Evolutionary conservation across 2,797 vertebrate species (phyloP).

Genomic region (Chiloscyllium punctatum): DNA sequence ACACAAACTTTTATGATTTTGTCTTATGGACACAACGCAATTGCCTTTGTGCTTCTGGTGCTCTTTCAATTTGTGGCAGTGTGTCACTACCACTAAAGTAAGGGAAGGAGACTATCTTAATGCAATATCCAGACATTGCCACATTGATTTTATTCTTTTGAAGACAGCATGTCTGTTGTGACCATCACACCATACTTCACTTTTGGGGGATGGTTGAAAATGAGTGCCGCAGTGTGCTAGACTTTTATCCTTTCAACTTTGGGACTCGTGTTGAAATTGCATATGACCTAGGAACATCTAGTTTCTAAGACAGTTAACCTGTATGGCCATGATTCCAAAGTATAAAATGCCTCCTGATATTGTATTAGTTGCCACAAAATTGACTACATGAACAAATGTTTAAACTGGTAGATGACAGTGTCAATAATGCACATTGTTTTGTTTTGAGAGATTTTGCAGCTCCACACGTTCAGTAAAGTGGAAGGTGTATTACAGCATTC

Average conservation of each 20-base stretch:
- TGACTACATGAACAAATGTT: neutral
- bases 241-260: neutral
- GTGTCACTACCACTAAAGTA: constrained; percentile 10
- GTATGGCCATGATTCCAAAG: neutral
- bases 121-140: constrained; percentile 21
- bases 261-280: neutral
- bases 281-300: neutral
- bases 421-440: neutral
- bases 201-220: neutral
- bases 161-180: constrained; percentile 8
- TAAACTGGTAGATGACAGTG: neutral
- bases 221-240: neutral
- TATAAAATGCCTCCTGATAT: neutral
- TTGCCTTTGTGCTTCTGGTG: neutral
- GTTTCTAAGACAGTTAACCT: neutral
- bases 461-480: neutral
- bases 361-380: neutral
- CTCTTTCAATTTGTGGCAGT: constrained; percentile 5
- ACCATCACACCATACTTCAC: neutral
- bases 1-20: constrained; percentile 25
- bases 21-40: neutral
- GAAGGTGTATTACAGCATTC: neutral
- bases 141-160: constrained; percentile 33
- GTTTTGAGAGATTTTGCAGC: neutral
- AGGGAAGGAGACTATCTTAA: constrained; percentile 22